Conservation (phyloP, 2,888 invertebrate genomes). For the Drosophila mimica region DNA sequence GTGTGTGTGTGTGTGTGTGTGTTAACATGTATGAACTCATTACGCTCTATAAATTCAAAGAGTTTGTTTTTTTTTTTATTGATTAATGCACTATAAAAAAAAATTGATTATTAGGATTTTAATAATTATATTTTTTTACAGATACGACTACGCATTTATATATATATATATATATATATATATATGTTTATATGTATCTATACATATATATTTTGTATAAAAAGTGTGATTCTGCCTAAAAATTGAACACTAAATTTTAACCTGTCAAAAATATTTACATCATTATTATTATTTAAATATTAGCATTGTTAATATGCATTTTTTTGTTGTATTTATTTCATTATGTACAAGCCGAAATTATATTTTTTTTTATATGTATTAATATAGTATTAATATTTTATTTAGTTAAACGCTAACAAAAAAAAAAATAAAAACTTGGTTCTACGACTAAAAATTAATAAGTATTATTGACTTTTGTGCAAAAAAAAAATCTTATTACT, state of each 20-base stretch:
- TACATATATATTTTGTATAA: conserved; percentile 13
- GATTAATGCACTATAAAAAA: conserved; percentile 58
- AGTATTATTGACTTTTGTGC: conserved; percentile 59
- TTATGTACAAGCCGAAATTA: conserved; percentile 54
- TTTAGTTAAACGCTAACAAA: conserved; percentile 44
- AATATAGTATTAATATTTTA: conserved; percentile 16
- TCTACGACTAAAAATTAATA: conserved; percentile 60
- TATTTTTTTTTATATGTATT: conserved; percentile 9
- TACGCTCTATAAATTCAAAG: conserved; percentile 78
- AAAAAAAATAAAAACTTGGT: conserved; percentile 20
- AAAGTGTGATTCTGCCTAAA: conserved; percentile 53
- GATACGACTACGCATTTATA: conserved; percentile 53
- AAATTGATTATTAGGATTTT: conserved; percentile 41
- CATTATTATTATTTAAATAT: conserved; percentile 21
- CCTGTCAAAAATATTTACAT: conserved; percentile 43
- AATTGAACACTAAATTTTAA: conserved; percentile 47
- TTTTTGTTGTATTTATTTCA: conserved; percentile 1
- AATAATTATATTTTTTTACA: conserved; percentile 33
- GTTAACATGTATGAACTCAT: conserved; percentile 72
- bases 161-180: conserved; percentile 6
- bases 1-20: conserved; percentile 11
- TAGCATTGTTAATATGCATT: conserved; percentile 41
- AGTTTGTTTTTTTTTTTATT: conserved; percentile 45
- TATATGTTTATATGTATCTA: conserved; percentile 5
- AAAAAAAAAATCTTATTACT: conserved; percentile 40